Evolutionary conservation across 2,113 vertebrate genomes (phyloP).

Genomic region (Tenebrosternarchus preto): DNA sequence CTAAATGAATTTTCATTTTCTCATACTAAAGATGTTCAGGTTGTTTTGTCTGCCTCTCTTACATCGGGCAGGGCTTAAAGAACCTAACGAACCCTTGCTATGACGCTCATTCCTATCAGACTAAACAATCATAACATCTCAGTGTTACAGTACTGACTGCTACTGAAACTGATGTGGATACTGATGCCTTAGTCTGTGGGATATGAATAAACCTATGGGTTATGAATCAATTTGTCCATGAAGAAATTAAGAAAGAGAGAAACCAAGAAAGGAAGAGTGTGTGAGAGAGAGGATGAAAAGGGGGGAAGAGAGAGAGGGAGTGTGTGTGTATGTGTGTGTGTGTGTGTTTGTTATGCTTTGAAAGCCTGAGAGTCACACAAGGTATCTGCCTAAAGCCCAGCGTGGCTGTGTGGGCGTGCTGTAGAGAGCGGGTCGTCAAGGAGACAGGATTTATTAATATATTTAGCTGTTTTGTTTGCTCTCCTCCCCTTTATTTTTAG

Average conservation of each 20-base stretch:
- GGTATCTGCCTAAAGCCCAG: slow-evolving; percentile 60
- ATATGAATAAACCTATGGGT: neutral
- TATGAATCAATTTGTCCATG: neutral
- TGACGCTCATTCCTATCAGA: neutral
- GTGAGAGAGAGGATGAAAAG: neutral
- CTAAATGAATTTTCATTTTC: neutral
- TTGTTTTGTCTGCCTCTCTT: neutral
- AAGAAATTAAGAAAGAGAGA: neutral
- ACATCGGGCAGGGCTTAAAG: slow-evolving; percentile 1
- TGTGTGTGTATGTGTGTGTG: slow-evolving; percentile 17
- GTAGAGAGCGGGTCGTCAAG: slow-evolving; percentile 67
- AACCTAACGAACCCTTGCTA: neutral
- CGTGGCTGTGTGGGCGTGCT: slow-evolving; percentile 64
- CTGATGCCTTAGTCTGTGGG: neutral
- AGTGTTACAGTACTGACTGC: neutral
- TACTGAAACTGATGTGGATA: neutral
- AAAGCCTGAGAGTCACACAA: slow-evolving; percentile 53
- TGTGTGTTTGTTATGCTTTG: slow-evolving; percentile 19
- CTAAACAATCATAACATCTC: too few relatives aligned
- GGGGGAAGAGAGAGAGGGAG: neutral
- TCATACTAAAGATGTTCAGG: slow-evolving; percentile 7
- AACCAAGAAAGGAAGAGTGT: too few relatives aligned
- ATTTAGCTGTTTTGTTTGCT: slow-evolving; percentile 63
- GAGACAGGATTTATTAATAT: slow-evolving; percentile 71
- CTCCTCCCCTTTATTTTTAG: slow-evolving; percentile 65